Evolutionary conservation across 2,888 invertebrate species (phyloP).

Genomic region (Lasius platythorax): DNA sequence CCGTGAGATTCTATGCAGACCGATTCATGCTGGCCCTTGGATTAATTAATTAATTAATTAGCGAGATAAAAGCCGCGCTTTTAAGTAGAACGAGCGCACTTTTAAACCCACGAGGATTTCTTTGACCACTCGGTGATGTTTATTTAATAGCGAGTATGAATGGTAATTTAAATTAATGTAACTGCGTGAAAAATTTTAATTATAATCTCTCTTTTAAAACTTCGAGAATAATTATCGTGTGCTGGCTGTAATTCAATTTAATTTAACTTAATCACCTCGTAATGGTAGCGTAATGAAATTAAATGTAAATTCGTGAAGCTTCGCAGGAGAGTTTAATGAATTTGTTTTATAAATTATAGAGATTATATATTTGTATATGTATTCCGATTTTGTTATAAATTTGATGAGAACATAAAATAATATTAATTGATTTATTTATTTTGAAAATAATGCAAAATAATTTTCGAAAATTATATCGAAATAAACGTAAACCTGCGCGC

Average conservation of each 20-base stretch:
- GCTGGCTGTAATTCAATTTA: conserved; percentile 50
- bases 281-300: conserved; percentile 54
- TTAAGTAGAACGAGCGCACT: conserved; percentile 39
- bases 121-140: conserved; percentile 48
- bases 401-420: conserved; percentile 11
- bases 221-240: conserved; percentile 43
- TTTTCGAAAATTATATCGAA: not conserved
- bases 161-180: conserved; percentile 52
- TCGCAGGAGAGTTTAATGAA: conserved; percentile 48
- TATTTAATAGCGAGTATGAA: conserved; percentile 51
- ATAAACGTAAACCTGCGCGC: not conserved
- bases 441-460: not conserved
- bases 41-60: conserved; percentile 57
- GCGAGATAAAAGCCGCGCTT: conserved; percentile 32
- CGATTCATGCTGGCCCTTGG: conserved; percentile 34
- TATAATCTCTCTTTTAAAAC: conserved; percentile 54
- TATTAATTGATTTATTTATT: conserved; percentile 35
- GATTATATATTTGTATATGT: not conserved
- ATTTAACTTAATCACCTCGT: conserved; percentile 54
- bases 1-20: conserved; percentile 24
- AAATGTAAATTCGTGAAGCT: conserved; percentile 52
- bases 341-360: conserved; percentile 46
- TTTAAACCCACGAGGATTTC: conserved; percentile 45
- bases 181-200: conserved; percentile 56
- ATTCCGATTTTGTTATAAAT: conserved; percentile 4